phyloP scores from a whole-genome alignment of 2,888 invertebrate species.

The Acrobasis suavella region DNA sequence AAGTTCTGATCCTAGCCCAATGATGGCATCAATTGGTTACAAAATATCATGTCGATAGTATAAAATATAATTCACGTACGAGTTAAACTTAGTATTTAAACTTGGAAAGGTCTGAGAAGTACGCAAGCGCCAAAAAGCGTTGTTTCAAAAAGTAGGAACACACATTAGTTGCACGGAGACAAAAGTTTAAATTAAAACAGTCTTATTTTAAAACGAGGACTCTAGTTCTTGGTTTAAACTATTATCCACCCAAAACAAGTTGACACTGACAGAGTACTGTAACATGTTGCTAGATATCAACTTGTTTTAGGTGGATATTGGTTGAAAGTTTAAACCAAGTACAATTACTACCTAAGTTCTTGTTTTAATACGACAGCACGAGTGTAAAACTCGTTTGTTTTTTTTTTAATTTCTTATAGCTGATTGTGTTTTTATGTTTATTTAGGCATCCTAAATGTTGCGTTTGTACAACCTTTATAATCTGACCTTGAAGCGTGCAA shows the following conservation, averaged over 20 bases:
- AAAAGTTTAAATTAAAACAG: conserved; percentile 11
- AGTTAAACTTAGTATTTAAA: conserved; percentile 10
- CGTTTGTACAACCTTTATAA: conserved; percentile 17
- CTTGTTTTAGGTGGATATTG: neutral
- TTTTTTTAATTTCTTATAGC: too few species aligned
- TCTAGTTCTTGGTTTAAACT: neutral
- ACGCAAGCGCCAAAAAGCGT: conserved; percentile 54
- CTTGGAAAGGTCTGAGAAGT: conserved; percentile 29
- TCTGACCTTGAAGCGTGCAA: conserved; percentile 25
- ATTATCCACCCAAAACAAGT: neutral
- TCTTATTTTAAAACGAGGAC: neutral
- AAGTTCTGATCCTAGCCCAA: neutral
- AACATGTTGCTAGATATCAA: neutral
- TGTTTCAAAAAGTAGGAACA: conserved; percentile 34
- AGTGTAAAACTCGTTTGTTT: neutral
- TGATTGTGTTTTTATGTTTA: too few species aligned
- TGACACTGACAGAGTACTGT: neutral
- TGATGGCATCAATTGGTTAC: neutral
- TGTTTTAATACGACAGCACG: neutral
- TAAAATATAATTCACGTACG: neutral
- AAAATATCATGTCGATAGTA: neutral
- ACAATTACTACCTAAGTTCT: too few species aligned
- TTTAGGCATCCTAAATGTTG: conserved; percentile 19
- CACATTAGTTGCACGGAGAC: conserved; percentile 34
- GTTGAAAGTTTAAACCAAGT: neutral